Conservation (phyloP, 2,797 vertebrate genomes). For the Diplodus puntazzo region DNA sequence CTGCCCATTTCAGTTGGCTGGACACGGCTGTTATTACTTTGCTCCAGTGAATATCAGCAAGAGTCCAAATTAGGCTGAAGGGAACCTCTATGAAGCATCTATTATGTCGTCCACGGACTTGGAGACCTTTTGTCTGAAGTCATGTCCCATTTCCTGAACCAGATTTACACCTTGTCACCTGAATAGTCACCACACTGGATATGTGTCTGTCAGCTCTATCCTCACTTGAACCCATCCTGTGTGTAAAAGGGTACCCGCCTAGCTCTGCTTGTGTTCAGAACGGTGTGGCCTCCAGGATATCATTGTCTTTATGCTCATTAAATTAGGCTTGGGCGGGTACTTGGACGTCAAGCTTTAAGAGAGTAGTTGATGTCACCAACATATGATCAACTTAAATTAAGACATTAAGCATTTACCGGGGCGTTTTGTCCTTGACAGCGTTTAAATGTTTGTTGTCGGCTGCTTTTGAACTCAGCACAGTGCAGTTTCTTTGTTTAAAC, state of each 20-base stretch:
- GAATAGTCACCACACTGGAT: background rate
- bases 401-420: background rate
- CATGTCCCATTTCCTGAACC: background rate
- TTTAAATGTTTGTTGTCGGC: conserved; percentile 13
- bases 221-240: background rate
- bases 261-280: conserved; percentile 1
- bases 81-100: conserved; percentile 11
- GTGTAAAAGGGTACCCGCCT: background rate
- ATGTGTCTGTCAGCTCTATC: background rate
- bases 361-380: background rate
- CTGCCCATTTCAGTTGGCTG: conserved; percentile 55
- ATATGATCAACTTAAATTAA: conserved; percentile 2
- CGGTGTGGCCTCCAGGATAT: background rate
- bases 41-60: conserved; percentile 42
- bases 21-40: conserved; percentile 39
- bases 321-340: background rate
- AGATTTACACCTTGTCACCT: conserved; percentile 7
- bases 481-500: conserved; percentile 59
- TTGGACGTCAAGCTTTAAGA: background rate
- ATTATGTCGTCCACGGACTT: background rate
- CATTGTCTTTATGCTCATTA: conserved; percentile 4
- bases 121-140: conserved; percentile 11
- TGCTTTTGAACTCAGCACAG: conserved; percentile 27
- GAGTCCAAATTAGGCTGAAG: conserved; percentile 21
- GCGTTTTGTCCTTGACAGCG: background rate